Evolutionary conservation across 2,888 invertebrate species (phyloP).

Genomic region (Phyto melanocephala): DNA sequence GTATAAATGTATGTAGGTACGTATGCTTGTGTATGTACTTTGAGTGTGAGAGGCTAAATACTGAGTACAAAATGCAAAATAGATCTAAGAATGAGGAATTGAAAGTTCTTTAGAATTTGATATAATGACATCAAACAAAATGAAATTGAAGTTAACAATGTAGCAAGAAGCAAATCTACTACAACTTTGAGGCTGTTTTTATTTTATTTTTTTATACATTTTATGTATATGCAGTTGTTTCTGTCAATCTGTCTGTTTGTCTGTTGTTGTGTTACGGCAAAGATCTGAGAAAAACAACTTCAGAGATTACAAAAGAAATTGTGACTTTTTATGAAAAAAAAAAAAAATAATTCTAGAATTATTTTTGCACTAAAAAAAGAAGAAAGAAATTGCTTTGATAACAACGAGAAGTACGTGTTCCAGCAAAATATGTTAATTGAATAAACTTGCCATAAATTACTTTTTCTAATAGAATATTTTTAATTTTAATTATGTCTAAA

Average conservation of each 20-base stretch:
- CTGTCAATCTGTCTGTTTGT: not conserved
- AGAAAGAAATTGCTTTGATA: constrained; percentile 25
- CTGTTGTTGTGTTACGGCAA: constrained; percentile 23
- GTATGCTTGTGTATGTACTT: no score
- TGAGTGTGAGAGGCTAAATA: not conserved
- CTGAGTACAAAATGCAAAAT: constrained; percentile 12
- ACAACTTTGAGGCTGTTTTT: constrained; percentile 26
- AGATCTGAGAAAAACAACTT: constrained; percentile 37
- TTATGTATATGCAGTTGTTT: constrained; percentile 37
- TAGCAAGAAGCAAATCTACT: constrained; percentile 19
- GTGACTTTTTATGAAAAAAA: constrained; percentile 34
- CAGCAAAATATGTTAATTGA: not conserved
- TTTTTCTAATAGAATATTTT: not conserved
- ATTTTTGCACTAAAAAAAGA: constrained; percentile 17
- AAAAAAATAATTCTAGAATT: not conserved
- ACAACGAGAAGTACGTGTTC: not conserved
- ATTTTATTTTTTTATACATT: constrained; percentile 2
- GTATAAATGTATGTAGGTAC: no score
- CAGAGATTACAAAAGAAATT: constrained; percentile 48
- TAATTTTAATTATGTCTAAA: no score
- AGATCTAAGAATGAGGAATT: constrained; percentile 60
- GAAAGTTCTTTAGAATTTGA: constrained; percentile 58
- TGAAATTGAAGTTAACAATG: constrained; percentile 37
- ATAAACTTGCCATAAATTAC: not conserved
- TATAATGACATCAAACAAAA: constrained; percentile 61